Evolutionary conservation across 2,888 invertebrate species (phyloP).

Genomic region (Calliopum simillimum): DNA sequence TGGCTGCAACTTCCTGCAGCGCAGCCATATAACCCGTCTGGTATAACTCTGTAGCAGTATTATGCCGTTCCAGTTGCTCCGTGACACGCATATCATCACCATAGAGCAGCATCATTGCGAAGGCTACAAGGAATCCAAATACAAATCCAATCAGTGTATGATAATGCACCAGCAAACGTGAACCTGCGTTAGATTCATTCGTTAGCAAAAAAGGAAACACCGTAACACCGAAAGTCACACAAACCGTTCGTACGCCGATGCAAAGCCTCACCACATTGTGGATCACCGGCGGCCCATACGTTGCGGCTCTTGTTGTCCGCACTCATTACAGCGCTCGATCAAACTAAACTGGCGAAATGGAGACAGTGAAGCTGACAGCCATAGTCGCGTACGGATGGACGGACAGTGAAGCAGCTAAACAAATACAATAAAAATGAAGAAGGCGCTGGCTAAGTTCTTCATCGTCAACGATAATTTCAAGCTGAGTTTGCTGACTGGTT

Average conservation of each 20-base stretch:
- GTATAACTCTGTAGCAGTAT: constrained; percentile 29
- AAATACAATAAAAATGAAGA: too few species aligned
- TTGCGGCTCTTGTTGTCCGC: constrained; percentile 19
- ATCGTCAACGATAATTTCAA: too few species aligned
- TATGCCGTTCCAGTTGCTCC: constrained; percentile 20
- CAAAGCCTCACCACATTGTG: not conserved
- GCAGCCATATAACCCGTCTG: constrained; percentile 39
- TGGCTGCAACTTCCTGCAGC: constrained; percentile 22
- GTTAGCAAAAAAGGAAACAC: not conserved
- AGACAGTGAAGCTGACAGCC: too few species aligned
- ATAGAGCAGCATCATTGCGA: constrained; percentile 51
- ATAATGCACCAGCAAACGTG: constrained; percentile 45
- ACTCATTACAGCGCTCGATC: not conserved
- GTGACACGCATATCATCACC: constrained; percentile 22
- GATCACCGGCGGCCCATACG: not conserved
- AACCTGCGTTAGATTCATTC: not conserved
- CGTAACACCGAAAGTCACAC: not conserved
- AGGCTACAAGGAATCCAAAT: constrained; percentile 55
- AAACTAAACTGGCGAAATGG: too few species aligned
- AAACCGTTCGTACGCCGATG: not conserved
- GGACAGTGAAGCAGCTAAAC: too few species aligned
- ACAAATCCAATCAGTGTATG: constrained; percentile 54
- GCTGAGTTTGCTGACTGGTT: too few species aligned
- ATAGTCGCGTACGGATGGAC: too few species aligned
- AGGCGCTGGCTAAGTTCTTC: too few species aligned